phyloP scores from a whole-genome alignment of 2,113 vertebrate genomes.

The Hydrochoerus hydrochaeris region DNA sequence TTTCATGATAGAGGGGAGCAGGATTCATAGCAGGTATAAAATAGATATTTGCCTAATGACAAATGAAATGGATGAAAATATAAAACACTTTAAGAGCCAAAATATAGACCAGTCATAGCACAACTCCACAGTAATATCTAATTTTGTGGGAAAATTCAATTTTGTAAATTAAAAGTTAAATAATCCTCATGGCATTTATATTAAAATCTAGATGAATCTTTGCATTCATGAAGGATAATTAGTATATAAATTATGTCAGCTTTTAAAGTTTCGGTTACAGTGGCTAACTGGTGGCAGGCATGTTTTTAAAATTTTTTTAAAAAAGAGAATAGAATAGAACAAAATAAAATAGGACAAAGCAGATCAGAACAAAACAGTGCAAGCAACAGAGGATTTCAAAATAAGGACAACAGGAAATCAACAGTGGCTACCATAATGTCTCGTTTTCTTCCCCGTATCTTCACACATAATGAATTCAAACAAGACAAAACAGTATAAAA shows the following conservation, averaged over 20 bases:
- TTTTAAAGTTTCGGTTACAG: background rate
- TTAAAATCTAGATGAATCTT: background rate
- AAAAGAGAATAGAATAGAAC: too few species aligned
- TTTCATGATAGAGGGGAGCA: background rate
- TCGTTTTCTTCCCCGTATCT: too few species aligned
- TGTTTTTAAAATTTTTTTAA: background rate
- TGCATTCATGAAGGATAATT: background rate
- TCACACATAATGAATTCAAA: too few species aligned
- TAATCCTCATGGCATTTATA: background rate
- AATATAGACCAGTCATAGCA: background rate
- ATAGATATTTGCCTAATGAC: background rate
- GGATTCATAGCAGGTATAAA: background rate
- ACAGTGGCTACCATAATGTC: too few species aligned
- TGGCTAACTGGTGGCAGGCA: background rate
- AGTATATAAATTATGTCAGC: slow-evolving; percentile 9
- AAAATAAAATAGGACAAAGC: too few species aligned
- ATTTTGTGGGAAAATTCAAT: background rate
- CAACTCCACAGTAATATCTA: background rate
- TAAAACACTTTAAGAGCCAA: background rate
- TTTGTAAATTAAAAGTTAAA: slow-evolving; percentile 39
- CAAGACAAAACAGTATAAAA: too few species aligned
- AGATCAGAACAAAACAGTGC: too few species aligned
- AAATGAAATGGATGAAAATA: background rate
- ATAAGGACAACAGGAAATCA: too few species aligned
- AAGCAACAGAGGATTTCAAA: too few species aligned